Conservation (phyloP, 2,113 vertebrate species). For the Podarcis cretensis region DNA sequence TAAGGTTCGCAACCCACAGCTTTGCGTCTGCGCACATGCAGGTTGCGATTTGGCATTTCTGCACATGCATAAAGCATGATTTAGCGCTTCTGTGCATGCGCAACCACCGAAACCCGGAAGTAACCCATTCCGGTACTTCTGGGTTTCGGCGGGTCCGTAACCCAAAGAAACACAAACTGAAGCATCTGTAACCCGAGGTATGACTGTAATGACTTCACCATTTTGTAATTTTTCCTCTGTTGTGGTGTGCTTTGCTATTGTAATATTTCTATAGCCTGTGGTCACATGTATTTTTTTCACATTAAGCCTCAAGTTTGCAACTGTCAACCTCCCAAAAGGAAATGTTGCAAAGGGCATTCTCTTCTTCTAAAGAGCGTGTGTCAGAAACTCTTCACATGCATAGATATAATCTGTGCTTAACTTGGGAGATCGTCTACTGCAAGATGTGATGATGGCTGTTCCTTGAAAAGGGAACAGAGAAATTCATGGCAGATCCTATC, state of each 20-base stretch:
- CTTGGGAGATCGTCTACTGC: not conserved
- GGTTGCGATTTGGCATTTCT: too few species aligned
- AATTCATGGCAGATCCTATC: not conserved
- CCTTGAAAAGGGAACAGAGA: too few species aligned
- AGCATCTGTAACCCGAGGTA: too few species aligned
- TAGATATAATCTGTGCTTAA: not conserved
- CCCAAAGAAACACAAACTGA: too few species aligned
- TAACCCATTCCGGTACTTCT: too few species aligned
- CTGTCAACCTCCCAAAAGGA: not conserved
- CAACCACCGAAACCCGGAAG: too few species aligned
- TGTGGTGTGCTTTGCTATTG: slow-evolving; percentile 36
- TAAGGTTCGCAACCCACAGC: too few species aligned
- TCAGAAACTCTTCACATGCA: not conserved
- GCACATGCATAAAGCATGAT: too few species aligned
- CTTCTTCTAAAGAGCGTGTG: not conserved
- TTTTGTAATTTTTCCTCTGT: not conserved
- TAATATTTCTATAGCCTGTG: slow-evolving; percentile 6
- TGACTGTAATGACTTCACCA: not conserved
- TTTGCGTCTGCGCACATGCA: too few species aligned
- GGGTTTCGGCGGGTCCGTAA: too few species aligned
- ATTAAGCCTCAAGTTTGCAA: not conserved
- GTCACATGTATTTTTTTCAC: not conserved
- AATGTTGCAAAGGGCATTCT: not conserved
- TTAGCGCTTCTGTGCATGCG: too few species aligned
- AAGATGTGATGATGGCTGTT: not conserved